A percentile compares a stretch with the other conserved stretches of the same genome.
phyloP scores from a whole-genome alignment of 2,797 vertebrate genomes.

The Myotis vivesi region DNA sequence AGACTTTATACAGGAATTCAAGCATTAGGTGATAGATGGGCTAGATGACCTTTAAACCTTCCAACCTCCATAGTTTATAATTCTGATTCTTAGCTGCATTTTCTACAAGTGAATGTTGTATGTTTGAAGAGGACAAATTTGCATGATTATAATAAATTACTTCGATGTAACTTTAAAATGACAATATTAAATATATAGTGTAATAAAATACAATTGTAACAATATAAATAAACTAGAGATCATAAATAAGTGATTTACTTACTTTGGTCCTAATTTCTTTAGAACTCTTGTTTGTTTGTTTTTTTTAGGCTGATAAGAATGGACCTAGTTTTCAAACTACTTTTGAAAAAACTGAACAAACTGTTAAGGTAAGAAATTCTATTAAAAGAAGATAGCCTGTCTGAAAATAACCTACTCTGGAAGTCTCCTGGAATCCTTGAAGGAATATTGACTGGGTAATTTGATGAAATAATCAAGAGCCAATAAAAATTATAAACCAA shows the following conservation, averaged over 20 bases:
- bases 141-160: not conserved
- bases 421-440: not conserved
- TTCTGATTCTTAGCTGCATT: not conserved
- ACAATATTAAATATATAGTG: not conserved
- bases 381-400: not conserved
- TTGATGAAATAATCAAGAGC: not conserved
- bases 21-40: not conserved
- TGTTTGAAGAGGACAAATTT: slow-evolving; percentile 23
- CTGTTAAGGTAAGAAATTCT: slow-evolving; percentile 88
- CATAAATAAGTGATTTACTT: slow-evolving; percentile 23
- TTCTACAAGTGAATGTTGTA: not conserved
- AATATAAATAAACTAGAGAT: not conserved
- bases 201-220: not conserved
- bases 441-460: not conserved
- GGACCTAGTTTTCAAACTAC: slow-evolving; percentile 91
- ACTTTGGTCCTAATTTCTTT: slow-evolving; percentile 37
- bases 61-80: not conserved
- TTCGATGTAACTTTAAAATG: not conserved
- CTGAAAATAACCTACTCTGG: not conserved
- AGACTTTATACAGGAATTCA: not conserved
- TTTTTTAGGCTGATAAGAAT: slow-evolving; percentile 88
- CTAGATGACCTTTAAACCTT: not conserved
- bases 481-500: not conserved
- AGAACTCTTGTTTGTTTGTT: not conserved
- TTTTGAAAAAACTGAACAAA: slow-evolving; percentile 94